phyloP scores from a whole-genome alignment of 1,140 invertebrate species.

The Pygmarrhopalites habei region DNA sequence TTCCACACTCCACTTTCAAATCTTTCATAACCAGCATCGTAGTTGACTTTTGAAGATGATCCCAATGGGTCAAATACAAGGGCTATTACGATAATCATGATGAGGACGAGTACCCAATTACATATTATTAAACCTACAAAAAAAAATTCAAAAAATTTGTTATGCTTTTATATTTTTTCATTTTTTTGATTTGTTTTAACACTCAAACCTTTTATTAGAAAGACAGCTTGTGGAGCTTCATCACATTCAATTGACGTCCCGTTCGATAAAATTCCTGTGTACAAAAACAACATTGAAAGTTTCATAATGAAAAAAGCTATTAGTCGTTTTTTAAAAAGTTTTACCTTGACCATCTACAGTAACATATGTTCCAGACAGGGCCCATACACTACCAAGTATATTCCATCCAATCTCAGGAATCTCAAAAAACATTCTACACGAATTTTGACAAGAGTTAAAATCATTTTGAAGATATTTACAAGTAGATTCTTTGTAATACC shows the following conservation, averaged over 20 bases:
- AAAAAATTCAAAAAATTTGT: constrained; percentile 14
- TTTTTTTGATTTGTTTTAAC: too few relatives aligned
- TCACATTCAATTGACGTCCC: too few relatives aligned
- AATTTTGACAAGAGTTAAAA: too few relatives aligned
- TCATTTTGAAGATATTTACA: too few relatives aligned
- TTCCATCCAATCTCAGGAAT: constrained; percentile 69
- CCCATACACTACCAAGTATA: constrained; percentile 71
- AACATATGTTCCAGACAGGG: constrained; percentile 50
- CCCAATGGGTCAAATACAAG: constrained; percentile 74
- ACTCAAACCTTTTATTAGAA: constrained; percentile 59
- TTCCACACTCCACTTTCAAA: constrained; percentile 30
- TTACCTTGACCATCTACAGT: too few relatives aligned
- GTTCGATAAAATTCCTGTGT: too few relatives aligned
- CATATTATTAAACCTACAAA: constrained; percentile 63
- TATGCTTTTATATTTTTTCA: too few relatives aligned
- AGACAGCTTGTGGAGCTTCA: constrained; percentile 57
- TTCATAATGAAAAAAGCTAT: too few relatives aligned
- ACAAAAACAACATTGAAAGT: too few relatives aligned
- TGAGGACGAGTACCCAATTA: constrained; percentile 67
- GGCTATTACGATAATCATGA: constrained; percentile 65
- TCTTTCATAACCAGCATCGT: constrained; percentile 47
- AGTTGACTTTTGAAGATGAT: constrained; percentile 49
- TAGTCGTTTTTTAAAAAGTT: too few relatives aligned
- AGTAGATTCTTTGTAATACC: too few relatives aligned
- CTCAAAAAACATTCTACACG: constrained; percentile 56